Conservation (phyloP, 2,113 vertebrate species). For the Natator depressus region DNA sequence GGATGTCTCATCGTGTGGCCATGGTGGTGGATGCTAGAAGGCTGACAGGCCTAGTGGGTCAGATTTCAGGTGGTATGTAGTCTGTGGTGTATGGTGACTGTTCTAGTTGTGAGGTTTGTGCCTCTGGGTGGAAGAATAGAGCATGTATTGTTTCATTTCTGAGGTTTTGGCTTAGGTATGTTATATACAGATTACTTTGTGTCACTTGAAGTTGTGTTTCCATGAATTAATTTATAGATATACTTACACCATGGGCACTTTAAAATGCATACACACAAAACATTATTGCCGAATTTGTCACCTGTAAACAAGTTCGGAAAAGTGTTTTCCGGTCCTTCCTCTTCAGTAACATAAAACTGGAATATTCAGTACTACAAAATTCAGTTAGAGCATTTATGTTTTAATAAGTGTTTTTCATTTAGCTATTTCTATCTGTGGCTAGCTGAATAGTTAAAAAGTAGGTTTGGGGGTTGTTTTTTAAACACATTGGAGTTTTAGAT, state of each 20-base stretch:
- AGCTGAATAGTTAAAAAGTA: fast-evolving
- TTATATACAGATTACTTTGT: background rate
- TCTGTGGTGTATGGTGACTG: background rate
- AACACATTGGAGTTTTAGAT: background rate
- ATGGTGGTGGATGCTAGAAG: background rate
- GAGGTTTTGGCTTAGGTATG: background rate
- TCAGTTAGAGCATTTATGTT: background rate
- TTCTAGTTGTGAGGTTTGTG: too few relatives aligned
- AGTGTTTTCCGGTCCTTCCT: background rate
- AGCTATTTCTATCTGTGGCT: fast-evolving
- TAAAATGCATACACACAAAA: background rate
- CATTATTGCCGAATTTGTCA: background rate
- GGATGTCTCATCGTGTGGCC: background rate
- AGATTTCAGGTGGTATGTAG: background rate
- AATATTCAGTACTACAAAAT: background rate
- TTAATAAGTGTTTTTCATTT: background rate
- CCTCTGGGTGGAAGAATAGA: too few relatives aligned
- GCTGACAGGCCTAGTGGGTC: background rate
- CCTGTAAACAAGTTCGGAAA: background rate
- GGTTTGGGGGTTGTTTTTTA: fast-evolving
- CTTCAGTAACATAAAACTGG: background rate
- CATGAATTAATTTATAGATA: too few relatives aligned
- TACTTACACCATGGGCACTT: background rate
- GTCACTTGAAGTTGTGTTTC: background rate
- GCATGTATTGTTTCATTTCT: background rate